Evolutionary conservation across 1,140 invertebrate species (phyloP).

Genomic region (Saccostrea cuccullata): DNA sequence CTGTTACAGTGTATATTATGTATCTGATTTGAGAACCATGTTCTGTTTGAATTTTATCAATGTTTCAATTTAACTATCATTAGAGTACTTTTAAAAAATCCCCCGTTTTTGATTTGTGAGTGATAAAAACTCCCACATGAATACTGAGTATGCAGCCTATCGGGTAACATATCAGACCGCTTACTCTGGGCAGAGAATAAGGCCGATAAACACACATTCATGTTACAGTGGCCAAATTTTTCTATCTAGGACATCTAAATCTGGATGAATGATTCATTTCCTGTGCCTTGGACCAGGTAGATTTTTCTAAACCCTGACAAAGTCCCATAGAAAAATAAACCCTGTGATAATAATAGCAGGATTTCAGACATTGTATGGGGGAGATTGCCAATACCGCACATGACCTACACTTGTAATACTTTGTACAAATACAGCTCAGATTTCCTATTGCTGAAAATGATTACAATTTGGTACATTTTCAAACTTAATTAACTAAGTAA

Average conservation of each 20-base stretch:
- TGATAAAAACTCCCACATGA: not conserved
- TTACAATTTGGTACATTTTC: constrained; percentile 22
- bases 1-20: too few species aligned
- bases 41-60: too few species aligned
- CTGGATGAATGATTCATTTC: constrained; percentile 30
- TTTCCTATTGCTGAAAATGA: constrained; percentile 14
- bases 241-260: constrained; percentile 21
- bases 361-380: not conserved
- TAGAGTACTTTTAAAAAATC: not conserved
- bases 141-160: not conserved
- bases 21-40: too few species aligned
- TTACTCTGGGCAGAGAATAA: not conserved
- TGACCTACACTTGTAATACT: constrained; percentile 22
- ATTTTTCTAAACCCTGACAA: constrained; percentile 28
- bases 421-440: constrained; percentile 26
- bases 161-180: too few species aligned
- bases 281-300: constrained; percentile 17
- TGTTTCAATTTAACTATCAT: not conserved
- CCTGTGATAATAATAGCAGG: not conserved
- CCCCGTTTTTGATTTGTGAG: not conserved
- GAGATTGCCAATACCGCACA: constrained; percentile 10
- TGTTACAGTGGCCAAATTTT: constrained; percentile 2
- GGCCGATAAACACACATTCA: not conserved
- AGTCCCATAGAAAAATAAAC: constrained; percentile 31
- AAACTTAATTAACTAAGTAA: constrained; percentile 30